Base-by-base conservation (phyloP, 2,797 vertebrate genomes). In the Anguilla megastoma region DNA sequence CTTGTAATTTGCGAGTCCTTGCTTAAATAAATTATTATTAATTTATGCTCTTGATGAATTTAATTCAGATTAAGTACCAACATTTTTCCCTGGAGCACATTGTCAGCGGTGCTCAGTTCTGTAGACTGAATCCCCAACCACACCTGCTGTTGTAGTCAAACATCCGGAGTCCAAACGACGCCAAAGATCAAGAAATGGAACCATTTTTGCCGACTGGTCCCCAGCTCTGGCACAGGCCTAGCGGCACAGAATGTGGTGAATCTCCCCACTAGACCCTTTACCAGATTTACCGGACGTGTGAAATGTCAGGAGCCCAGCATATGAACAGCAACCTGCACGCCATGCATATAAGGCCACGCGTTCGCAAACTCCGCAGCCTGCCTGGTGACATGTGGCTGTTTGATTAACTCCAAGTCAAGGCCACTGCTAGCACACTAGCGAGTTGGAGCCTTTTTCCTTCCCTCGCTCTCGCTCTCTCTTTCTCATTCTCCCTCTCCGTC, bases 191-290 rank as follows among this genome's bases (percentile, higher is more conserved):
- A 63, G 60, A 63, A n/a, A n/a, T 63, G 58, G 16, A 60, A 60
- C 58, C 87, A 63, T 88, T 91, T 91, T 89, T 88, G 3, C 58
- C n/a, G 27, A 69, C 27, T 1, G 0, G 27, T 30, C 69, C 69
- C 24, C 4, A 41, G 30, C 12, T 6, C 8, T 12, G 41, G 30
- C 71, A 41, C 66, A 66, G 21, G 30, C 66, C 71, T 12, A 36
- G 3, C 1, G 18, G 45, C 41, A 9, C 21, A 50, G 45, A 50
- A 21, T 36, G 9, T 80, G 76, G 6, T 24, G 76, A 41, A 45
- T 7, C 21, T 24, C 45, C 41, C 4, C 5, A n/a, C 36, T 3
- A 48, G 76, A 71, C 12, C 45, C 45, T 82, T 82, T 30, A 7
- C 21, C 79, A 10, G 45, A 50, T 24, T 18, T 50, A 74, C 45